Percentiles rank a stretch among this genome's conserved stretches.
phyloP scores from a whole-genome alignment of 2,797 vertebrate species.

The Xenops minutus region DNA sequence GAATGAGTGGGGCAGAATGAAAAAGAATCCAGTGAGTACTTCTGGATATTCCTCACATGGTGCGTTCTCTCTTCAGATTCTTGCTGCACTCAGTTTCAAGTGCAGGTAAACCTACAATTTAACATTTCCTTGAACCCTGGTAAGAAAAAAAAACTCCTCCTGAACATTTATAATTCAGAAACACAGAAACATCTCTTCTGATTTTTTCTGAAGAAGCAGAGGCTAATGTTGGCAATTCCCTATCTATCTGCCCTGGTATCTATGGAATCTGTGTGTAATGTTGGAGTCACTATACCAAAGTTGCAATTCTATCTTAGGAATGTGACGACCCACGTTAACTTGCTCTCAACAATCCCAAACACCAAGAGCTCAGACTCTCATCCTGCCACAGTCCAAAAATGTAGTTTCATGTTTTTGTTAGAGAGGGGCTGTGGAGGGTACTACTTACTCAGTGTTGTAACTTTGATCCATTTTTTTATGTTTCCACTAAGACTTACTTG shows the following conservation, averaged over 20 bases:
- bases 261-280: background rate
- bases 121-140: background rate
- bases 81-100: background rate
- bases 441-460: background rate
- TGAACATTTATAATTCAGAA: background rate
- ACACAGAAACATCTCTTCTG: background rate
- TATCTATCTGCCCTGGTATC: background rate
- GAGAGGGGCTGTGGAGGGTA: background rate
- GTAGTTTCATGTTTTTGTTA: background rate
- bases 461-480: background rate
- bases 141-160: background rate
- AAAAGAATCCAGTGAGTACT: background rate
- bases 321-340: background rate
- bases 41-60: background rate
- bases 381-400: background rate
- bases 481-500: background rate
- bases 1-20: fast-evolving
- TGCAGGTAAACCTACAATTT: background rate
- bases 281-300: background rate
- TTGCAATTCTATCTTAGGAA: background rate
- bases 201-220: background rate
- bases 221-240: background rate
- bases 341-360: background rate
- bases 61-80: background rate
- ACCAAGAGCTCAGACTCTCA: background rate